Evolutionary conservation across 2,888 invertebrate species (phyloP), one percentile per base, ranked within the genome.

Genomic region (Allophyes oxyacanthae): DNA sequence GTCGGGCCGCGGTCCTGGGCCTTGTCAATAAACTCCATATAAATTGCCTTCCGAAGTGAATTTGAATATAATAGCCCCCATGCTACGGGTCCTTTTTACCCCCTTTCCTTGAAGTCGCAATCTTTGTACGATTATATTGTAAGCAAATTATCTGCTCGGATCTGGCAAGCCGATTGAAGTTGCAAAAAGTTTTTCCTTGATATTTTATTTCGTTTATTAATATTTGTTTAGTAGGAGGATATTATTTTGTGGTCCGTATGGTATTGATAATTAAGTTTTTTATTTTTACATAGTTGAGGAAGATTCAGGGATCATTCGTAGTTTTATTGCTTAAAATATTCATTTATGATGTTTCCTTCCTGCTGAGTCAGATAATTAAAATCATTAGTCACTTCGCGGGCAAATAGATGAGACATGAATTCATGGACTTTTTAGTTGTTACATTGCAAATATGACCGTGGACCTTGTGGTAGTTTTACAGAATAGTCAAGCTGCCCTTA

Each of bases 11-110:
- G 79, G 82, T 83, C 81, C 81, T 81, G 76, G 81, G 83, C 86
- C 90, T 91, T 93, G 93, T 93, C 93, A 93, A 92, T 93, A 93
- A 92, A 89, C 86, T 87, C 93, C 92, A 87, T 93, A 94, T 94
- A 93, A 92, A 94, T 92, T 92, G 92, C 91, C 91, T 88, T 84
- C 88, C 87, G 84, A 83, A 84, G 87, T 87, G 88, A 92, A 92
- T 94, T 93, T 94, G 92, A 94, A 94, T 93, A 94, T 94, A 94
- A 94, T 94, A 92, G 93, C 64, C 82, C 49, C 77, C 84, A 78
- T 88, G 87, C 86, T 88, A 86, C 86, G 82, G 82, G 81, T 87
- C 84, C 88, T 88, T 91, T 91, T 91, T 90, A 88, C 84, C 88
- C 85, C 87, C 86, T 87, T 88, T 83, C 84, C 86, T 81, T 88